Percentiles rank a stretch among this genome's conserved stretches.
Evolutionary conservation across 2,888 invertebrate species (phyloP).

Genomic region (Agelastica alni): DNA sequence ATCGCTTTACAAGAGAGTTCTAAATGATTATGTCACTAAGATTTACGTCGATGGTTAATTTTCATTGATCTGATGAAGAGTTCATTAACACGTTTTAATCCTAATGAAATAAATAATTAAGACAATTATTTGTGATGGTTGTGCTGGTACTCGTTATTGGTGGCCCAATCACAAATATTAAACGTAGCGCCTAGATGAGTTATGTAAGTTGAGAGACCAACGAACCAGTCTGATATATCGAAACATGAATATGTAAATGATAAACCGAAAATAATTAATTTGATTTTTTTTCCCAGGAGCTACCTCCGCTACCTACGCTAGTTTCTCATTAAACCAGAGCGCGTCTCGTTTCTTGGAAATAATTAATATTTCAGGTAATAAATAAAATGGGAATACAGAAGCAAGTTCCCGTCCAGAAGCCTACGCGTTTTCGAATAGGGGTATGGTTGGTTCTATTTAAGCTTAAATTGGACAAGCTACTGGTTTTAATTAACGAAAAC

Average conservation of each 20-base stretch:
- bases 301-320: constrained; percentile 13
- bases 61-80: too few species aligned
- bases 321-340: constrained; percentile 13
- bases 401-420: constrained; percentile 15
- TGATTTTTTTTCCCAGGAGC: constrained; percentile 23
- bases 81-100: too few species aligned
- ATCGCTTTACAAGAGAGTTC: too few species aligned
- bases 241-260: constrained; percentile 12
- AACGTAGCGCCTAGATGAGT: neutral
- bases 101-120: too few species aligned
- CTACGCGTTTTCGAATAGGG: constrained; percentile 8
- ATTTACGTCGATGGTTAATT: too few species aligned
- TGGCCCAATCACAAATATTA: neutral
- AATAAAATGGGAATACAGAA: constrained; percentile 23
- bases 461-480: neutral
- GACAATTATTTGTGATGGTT: too few species aligned
- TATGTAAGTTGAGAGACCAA: neutral
- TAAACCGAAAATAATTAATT: constrained; percentile 17
- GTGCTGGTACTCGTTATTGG: neutral
- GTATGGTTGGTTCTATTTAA: neutral
- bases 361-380: constrained; percentile 24
- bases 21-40: too few species aligned
- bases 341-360: constrained; percentile 8
- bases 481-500: neutral
- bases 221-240: neutral